Conservation (phyloP, 1,140 invertebrate species). For the Trichonephila inaurata region DNA sequence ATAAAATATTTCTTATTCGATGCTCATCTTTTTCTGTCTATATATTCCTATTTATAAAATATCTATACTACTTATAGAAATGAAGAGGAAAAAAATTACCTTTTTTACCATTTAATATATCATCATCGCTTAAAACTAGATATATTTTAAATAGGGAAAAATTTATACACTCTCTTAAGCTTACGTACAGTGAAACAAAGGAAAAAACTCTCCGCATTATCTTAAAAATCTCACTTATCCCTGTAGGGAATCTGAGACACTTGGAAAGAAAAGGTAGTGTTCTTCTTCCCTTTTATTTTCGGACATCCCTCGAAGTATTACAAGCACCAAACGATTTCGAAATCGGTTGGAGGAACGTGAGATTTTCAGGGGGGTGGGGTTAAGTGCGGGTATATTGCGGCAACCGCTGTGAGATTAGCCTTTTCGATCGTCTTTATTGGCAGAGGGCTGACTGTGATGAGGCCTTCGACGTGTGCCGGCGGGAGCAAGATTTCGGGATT, state of each 20-base stretch:
- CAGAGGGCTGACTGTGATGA: slow-evolving; percentile 60
- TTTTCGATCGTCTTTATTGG: slow-evolving; percentile 70
- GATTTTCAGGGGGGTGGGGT: not conserved
- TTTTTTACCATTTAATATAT: too few relatives aligned
- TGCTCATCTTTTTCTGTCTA: too few relatives aligned
- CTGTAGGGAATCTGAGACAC: not conserved
- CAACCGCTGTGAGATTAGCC: slow-evolving; percentile 61
- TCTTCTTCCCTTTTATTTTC: not conserved
- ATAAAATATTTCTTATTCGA: too few relatives aligned
- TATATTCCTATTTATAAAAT: too few relatives aligned
- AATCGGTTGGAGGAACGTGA: not conserved
- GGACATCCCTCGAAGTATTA: not conserved
- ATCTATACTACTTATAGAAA: too few relatives aligned
- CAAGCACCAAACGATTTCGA: not conserved
- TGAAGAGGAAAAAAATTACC: too few relatives aligned
- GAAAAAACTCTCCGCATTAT: not conserved
- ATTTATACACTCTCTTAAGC: too few relatives aligned
- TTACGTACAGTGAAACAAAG: too few relatives aligned
- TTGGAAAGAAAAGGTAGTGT: not conserved
- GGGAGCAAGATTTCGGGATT: slow-evolving; percentile 62
- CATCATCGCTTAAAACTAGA: too few relatives aligned
- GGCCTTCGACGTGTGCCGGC: not conserved
- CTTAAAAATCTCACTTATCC: slow-evolving; percentile 26
- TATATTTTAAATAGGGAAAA: too few relatives aligned
- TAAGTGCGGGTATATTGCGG: slow-evolving; percentile 24